These are phyloP conservation scores for Heterotilapia buettikoferi DNA, from an alignment of 2,113 vertebrate genomes.

Conservation along the genomic window DNA sequence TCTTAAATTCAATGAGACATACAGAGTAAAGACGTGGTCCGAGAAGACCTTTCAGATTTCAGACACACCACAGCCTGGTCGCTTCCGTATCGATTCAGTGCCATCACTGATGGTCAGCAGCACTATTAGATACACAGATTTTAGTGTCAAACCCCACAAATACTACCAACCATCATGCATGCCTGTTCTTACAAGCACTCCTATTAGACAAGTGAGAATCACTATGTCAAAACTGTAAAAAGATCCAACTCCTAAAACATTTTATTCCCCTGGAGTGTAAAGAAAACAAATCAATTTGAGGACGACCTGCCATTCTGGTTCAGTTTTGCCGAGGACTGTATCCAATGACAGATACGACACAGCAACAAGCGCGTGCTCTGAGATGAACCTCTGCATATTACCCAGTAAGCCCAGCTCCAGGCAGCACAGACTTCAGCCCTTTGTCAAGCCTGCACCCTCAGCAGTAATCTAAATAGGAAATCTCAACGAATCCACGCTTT, in stretches of 20 bases:
- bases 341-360: background rate
- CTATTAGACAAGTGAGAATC: background rate
- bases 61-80: background rate
- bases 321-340: background rate
- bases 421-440: constrained; percentile 27
- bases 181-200: background rate
- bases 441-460: constrained; percentile 39
- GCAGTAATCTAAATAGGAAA: constrained; percentile 38
- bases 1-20: background rate
- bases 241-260: background rate
- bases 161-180: background rate
- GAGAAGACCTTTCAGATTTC: background rate
- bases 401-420: constrained; percentile 58
- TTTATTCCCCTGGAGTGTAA: background rate
- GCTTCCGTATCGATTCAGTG: background rate
- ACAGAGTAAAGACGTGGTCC: background rate
- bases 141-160: background rate
- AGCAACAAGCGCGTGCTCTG: background rate
- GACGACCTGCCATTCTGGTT: background rate
- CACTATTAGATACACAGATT: background rate
- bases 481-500: constrained; percentile 43
- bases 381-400: background rate
- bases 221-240: constrained; percentile 8
- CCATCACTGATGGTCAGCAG: background rate
- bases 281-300: background rate